phyloP scores from a whole-genome alignment of 2,888 invertebrate species.

The Thecophora atra region DNA sequence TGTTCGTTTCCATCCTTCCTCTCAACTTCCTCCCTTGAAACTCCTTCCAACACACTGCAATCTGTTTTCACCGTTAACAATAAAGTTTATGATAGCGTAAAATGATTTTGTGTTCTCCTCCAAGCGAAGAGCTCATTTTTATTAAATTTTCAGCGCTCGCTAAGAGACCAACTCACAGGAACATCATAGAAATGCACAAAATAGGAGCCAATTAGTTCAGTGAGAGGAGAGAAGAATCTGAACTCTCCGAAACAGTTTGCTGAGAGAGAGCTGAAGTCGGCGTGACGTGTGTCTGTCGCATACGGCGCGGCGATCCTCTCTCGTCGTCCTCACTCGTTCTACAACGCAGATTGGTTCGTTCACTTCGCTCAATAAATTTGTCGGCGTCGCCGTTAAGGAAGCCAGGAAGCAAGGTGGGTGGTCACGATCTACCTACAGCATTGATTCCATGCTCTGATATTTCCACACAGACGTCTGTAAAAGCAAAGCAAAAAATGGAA shows the following conservation, averaged over 20 bases:
- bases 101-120: neutral
- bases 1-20: neutral
- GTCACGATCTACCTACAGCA: conserved; percentile 25
- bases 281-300: neutral
- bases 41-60: neutral
- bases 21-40: neutral
- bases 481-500: too few relatives aligned
- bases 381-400: conserved; percentile 25
- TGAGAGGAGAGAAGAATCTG: neutral
- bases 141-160: neutral
- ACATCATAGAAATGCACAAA: conserved; percentile 5
- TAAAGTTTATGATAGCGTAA: conserved; percentile 7
- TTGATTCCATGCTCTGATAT: too few relatives aligned
- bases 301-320: too few relatives aligned
- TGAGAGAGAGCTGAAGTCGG: conserved; percentile 7
- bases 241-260: conserved; percentile 4
- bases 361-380: conserved; percentile 36
- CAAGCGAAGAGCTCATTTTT: neutral
- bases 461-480: too few relatives aligned
- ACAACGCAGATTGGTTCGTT: conserved; percentile 17
- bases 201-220: conserved; percentile 1
- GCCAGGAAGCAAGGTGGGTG: conserved; percentile 42
- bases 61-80: neutral
- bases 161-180: neutral
- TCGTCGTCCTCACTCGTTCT: too few relatives aligned